Evolutionary conservation across 30 jellyfish, hydroid and myxozoan genomes (phyloP), one percentile per base, ranked within the genome.

Genomic region (Sanderia malayensis): DNA sequence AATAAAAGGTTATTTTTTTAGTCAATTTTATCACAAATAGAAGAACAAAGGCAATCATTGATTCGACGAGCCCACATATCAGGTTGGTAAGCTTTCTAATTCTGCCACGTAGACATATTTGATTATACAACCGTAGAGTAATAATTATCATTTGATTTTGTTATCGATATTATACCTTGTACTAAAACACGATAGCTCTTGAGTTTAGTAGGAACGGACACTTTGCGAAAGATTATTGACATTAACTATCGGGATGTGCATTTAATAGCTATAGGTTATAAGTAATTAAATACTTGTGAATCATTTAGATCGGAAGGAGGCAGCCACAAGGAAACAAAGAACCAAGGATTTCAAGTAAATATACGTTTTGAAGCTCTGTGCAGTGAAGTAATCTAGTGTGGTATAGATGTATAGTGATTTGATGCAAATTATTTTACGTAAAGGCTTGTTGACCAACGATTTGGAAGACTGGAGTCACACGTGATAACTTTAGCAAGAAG

Each of bases 401-500:
- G 3, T 58, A 2, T 7, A 3, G 27, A 4, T 21, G 23, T 58
- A n/a, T 2, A 58, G 22, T 22, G n/a, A n/a, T n/a, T n/a, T n/a
- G n/a, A n/a, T n/a, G n/a, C 58, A 8, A 2, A 1, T 21, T 23
- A 7, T 25, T n/a, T 1, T 32, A 65, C 27, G 34, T 47, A 60
- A 22, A 80, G 92, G 84, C 18, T 70, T 22, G 41, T 80, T 18
- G 92, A 67, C 46, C 92, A 80, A 41, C 79, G 92, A 46, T 68
- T 80, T 53, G 18, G 72, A 2, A 25, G 84, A 53, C 58, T 80
- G 33, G 92, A 80, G 37, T 68, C 92, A 7, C 92, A 80, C 53
- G 84, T 80, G 55, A 60, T 80, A 28, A 67, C 92, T 11, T 31
- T 80, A 31, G 92, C 92, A 4, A 21, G 92, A 41, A 80, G 92